A percentile compares a stretch with the other conserved stretches of the same genome.
phyloP scores from a whole-genome alignment of 2,113 vertebrate genomes.

The Nycticorax nycticorax region DNA sequence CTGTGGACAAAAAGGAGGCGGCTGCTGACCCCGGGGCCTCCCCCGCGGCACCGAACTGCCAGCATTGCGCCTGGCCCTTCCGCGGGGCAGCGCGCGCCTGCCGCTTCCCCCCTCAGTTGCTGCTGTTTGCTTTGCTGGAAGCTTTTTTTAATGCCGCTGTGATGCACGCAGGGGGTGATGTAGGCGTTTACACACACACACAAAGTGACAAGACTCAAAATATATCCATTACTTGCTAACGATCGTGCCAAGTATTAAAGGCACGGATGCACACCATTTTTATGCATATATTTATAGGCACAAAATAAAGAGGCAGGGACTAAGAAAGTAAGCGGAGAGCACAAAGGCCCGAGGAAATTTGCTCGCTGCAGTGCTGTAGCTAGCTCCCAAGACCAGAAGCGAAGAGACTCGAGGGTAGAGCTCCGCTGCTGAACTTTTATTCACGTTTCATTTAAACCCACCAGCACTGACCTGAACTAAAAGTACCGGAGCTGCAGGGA shows the following conservation, averaged over 20 bases:
- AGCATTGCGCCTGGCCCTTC: slow-evolving; percentile 22
- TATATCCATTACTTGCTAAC: neutral
- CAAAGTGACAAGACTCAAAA: neutral
- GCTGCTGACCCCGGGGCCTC: slow-evolving; percentile 57
- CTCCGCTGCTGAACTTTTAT: neutral
- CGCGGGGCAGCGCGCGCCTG: slow-evolving; percentile 15
- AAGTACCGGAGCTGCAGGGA: neutral
- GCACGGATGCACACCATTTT: neutral
- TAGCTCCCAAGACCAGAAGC: neutral
- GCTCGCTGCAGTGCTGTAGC: neutral
- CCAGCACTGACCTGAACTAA: neutral
- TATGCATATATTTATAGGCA: neutral
- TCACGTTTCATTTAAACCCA: neutral
- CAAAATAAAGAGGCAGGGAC: neutral
- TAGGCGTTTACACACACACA: neutral
- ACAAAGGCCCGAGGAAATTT: neutral
- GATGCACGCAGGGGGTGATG: neutral
- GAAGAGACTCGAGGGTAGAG: neutral
- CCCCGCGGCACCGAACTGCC: slow-evolving; percentile 30
- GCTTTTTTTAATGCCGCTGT: neutral
- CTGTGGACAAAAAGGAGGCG: slow-evolving; percentile 25
- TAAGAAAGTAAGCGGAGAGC: neutral
- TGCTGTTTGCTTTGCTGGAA: slow-evolving; percentile 65
- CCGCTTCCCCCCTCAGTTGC: slow-evolving; percentile 4
- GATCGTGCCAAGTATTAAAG: neutral